Evolutionary conservation across 2,888 invertebrate species (phyloP).

Genomic region (Mythimna albipuncta): DNA sequence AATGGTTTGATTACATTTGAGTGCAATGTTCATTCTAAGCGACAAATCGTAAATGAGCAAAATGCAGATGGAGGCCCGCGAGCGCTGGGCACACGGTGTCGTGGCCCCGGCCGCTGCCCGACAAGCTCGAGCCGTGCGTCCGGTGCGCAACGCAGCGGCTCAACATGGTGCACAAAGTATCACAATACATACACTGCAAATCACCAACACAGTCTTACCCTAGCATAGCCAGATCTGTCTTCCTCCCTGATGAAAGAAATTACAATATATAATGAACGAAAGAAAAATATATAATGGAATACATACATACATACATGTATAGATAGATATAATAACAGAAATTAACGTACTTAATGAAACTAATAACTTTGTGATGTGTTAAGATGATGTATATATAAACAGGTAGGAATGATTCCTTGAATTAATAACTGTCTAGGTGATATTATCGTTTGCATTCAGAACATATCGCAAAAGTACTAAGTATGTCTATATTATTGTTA

Average conservation of each 20-base stretch:
- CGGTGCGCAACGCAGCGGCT: slow-evolving; percentile 34
- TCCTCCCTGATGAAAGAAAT: slow-evolving; percentile 91
- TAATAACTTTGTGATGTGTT: slow-evolving; percentile 60
- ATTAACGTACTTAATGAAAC: slow-evolving; percentile 56
- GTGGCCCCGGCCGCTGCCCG: slow-evolving; percentile 53
- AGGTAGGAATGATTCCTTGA: slow-evolving; percentile 51
- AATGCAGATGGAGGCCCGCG: slow-evolving; percentile 71
- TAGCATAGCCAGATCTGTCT: slow-evolving; percentile 90
- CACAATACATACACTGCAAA: slow-evolving; percentile 84
- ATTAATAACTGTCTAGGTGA: slow-evolving; percentile 62
- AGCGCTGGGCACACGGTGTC: background rate
- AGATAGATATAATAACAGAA: slow-evolving; percentile 63
- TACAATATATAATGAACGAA: slow-evolving; percentile 77
- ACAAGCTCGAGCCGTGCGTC: slow-evolving; percentile 73
- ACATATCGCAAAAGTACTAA: slow-evolving; percentile 75
- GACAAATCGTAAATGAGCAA: slow-evolving; percentile 75
- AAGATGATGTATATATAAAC: slow-evolving; percentile 59
- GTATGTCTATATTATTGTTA: slow-evolving; percentile 51
- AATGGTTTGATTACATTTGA: slow-evolving; percentile 57
- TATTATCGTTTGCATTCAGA: slow-evolving; percentile 85
- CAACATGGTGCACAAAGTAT: slow-evolving; percentile 76
- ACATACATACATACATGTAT: slow-evolving; percentile 70
- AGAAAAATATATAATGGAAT: slow-evolving; percentile 67
- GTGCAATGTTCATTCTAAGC: slow-evolving; percentile 81
- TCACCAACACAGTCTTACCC: slow-evolving; percentile 89